Base-by-base conservation (phyloP, 1,140 invertebrate species). In the Druon quercuslanigerum region DNA sequence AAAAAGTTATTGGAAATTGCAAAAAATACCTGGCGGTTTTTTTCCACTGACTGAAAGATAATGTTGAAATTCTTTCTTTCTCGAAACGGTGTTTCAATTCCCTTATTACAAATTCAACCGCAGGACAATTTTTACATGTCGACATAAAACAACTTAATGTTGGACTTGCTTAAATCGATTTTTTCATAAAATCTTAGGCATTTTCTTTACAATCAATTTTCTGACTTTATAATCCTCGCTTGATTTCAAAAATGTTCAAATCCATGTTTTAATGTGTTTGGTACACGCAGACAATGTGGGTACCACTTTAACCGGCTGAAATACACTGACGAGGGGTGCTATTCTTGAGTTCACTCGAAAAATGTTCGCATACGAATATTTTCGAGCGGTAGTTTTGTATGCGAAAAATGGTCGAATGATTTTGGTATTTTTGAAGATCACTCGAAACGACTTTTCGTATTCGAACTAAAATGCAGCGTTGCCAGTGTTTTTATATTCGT, bases 261-360 rank as follows among this genome's bases (percentile, higher is more conserved):
- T 50, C 72, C 6, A 80, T 1, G 20, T 80, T 80, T 56, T 77
- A 60, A 46, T 74, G 78, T 19, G n/a, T 60, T 79, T 79, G 76
- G 51, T 74, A 79, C 12, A 76, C 71, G 17, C 77, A 79, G 0
- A 54, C 51, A 17, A n/a, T 54, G 14, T 54, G 54, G 17, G 54
- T 57, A 20, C 54, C 54, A 12, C 54, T 57, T 20, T 57, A 17
- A 20, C 54, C 54, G 6, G 54, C 54, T 19, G 20, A 57, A 57
- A 57, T 20, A n/a, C 54, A 57, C 54, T 57, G 17, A n/a, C n/a
- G n/a, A n/a, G n/a, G n/a, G n/a, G n/a, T n/a, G n/a, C n/a, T n/a
- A n/a, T n/a, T n/a, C n/a, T n/a, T n/a, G n/a, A n/a, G n/a, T n/a
- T n/a, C n/a, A n/a, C n/a, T n/a, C n/a, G n/a, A n/a, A n/a, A n/a